phyloP scores from a whole-genome alignment of 2,888 invertebrate genomes.

The Drosophila antonietae region DNA sequence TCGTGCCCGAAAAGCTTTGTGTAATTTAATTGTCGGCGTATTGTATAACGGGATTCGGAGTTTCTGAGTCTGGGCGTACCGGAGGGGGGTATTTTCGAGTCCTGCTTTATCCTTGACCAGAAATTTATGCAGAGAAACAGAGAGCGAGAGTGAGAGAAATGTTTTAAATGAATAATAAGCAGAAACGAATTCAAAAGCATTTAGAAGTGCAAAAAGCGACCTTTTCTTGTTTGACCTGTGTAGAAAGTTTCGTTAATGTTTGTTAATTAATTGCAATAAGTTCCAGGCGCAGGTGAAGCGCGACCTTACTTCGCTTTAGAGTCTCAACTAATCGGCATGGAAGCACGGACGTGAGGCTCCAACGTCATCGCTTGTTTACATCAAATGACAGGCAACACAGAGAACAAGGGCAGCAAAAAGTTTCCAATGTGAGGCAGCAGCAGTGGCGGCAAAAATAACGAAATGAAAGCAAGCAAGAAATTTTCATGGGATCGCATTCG shows the following conservation, averaged over 20 bases:
- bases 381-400: constrained; percentile 26
- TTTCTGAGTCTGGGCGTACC: neutral
- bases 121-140: constrained; percentile 44
- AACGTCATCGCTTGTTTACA: constrained; percentile 46
- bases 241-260: constrained; percentile 46
- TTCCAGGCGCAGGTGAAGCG: constrained; percentile 24
- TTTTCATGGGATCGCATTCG: neutral
- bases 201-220: constrained; percentile 25
- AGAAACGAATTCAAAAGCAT: constrained; percentile 34
- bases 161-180: constrained; percentile 59
- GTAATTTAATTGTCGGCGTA: constrained; percentile 64
- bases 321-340: constrained; percentile 40
- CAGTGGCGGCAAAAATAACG: constrained; percentile 3
- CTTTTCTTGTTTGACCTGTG: constrained; percentile 17
- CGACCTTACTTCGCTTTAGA: neutral
- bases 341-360: constrained; percentile 29
- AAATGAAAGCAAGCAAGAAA: neutral
- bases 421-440: constrained; percentile 43
- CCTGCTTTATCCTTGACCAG: constrained; percentile 22
- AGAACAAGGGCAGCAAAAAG: constrained; percentile 27
- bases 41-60: constrained; percentile 32
- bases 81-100: neutral
- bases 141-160: constrained; percentile 18
- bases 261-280: constrained; percentile 66
- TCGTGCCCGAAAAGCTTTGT: constrained; percentile 48